Evolutionary conservation across 1,140 invertebrate species (phyloP).

Genomic region (Thrips palmi): DNA sequence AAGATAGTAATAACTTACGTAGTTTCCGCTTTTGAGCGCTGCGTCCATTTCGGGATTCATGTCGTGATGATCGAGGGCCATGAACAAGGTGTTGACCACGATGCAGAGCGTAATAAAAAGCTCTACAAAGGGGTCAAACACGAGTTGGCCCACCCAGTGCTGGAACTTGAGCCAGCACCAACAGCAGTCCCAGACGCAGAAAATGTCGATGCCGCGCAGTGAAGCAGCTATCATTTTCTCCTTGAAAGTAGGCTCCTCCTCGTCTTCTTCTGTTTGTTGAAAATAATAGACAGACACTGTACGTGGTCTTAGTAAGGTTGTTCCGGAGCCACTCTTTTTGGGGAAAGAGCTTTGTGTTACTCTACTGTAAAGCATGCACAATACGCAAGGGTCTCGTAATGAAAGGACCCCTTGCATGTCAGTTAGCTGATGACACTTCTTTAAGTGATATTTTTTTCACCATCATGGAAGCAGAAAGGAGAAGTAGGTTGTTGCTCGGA

Average conservation of each 20-base stretch:
- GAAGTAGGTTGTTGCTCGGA: no score
- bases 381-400: no score
- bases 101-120: constrained; percentile 96
- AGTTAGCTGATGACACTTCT: no score
- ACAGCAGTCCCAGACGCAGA: constrained; percentile 96
- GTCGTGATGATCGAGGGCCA: constrained; percentile 91
- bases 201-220: constrained; percentile 69
- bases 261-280: constrained; percentile 78
- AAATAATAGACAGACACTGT: constrained; percentile 86
- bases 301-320: no score
- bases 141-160: constrained; percentile 73
- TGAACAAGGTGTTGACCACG: constrained; percentile 93
- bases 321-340: no score
- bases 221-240: constrained; percentile 57
- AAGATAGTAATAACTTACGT: constrained; percentile 46
- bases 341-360: no score
- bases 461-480: no score
- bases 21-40: constrained; percentile 80
- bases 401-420: no score
- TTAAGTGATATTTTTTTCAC: no score
- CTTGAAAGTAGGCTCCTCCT: constrained; percentile 74
- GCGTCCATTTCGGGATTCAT: constrained; percentile 75
- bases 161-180: constrained; percentile 78
- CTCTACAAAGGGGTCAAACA: constrained; percentile 96
- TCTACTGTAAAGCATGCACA: no score